Conservation (phyloP, 2,888 invertebrate species). For the Anticlea derivata region DNA sequence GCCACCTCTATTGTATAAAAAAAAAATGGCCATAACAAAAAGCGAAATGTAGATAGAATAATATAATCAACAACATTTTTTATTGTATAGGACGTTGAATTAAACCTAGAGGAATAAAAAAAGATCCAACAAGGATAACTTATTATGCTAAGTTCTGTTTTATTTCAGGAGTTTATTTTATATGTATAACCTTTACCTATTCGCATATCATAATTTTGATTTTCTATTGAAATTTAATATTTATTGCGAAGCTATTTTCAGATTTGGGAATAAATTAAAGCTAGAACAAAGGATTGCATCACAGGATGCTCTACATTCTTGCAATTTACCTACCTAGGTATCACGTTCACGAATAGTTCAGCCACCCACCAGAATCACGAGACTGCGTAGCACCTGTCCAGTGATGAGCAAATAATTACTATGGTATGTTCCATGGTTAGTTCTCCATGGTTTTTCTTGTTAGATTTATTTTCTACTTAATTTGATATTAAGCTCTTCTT, state of each 20-base stretch:
- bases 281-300: conserved; percentile 16
- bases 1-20: too few species aligned
- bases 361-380: conserved; percentile 1
- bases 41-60: too few species aligned
- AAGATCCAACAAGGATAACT: too few species aligned
- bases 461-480: too few species aligned
- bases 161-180: background rate
- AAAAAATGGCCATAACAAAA: too few species aligned
- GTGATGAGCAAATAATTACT: background rate
- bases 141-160: background rate
- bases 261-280: conserved; percentile 7
- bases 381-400: background rate
- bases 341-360: background rate
- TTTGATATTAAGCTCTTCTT: too few species aligned
- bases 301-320: conserved; percentile 9
- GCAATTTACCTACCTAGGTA: background rate
- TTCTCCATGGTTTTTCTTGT: too few species aligned
- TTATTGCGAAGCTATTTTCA: conserved; percentile 17
- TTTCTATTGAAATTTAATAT: background rate
- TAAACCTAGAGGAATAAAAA: too few species aligned
- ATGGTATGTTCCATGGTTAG: too few species aligned
- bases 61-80: too few species aligned
- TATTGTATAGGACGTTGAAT: too few species aligned
- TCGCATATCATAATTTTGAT: background rate
- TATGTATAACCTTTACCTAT: background rate